These are phyloP conservation scores for Falco rusticolus DNA, from an alignment of 2,797 vertebrate species.

Conservation along the genomic window DNA sequence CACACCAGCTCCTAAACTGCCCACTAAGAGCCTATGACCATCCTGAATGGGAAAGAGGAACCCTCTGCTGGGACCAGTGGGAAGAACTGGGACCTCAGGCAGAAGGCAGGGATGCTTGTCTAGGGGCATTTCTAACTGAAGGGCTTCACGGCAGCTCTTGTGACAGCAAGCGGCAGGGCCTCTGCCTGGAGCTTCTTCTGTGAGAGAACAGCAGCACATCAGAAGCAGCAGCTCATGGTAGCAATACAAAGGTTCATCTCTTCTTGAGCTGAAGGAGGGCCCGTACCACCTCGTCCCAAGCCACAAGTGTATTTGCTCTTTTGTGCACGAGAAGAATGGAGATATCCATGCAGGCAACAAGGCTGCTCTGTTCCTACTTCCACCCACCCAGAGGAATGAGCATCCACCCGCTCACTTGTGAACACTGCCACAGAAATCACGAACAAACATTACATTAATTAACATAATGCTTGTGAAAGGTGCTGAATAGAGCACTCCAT, in stretches of 20 bases:
- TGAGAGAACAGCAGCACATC: background rate
- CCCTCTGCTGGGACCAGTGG: background rate
- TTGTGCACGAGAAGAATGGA: constrained; percentile 52
- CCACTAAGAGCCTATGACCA: accelerated
- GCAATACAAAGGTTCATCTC: constrained; percentile 27
- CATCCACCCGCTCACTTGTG: background rate
- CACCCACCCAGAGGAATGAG: background rate
- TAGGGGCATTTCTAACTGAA: background rate
- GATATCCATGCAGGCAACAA: constrained; percentile 50
- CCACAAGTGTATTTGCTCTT: background rate
- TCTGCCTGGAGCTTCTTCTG: background rate
- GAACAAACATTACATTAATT: background rate
- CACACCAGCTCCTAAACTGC: background rate
- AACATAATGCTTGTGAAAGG: background rate
- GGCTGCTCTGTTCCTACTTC: constrained; percentile 55
- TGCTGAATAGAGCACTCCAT: background rate
- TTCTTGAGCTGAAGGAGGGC: background rate
- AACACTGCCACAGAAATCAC: background rate
- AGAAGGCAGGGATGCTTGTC: background rate
- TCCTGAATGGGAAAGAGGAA: background rate
- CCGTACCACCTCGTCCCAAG: constrained; percentile 3
- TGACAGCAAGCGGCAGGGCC: background rate
- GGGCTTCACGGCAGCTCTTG: background rate
- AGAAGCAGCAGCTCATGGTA: background rate
- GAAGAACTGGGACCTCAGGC: background rate